Evolutionary conservation across 1,140 invertebrate genomes (phyloP).

Genomic region (Bombus vancouverensis): DNA sequence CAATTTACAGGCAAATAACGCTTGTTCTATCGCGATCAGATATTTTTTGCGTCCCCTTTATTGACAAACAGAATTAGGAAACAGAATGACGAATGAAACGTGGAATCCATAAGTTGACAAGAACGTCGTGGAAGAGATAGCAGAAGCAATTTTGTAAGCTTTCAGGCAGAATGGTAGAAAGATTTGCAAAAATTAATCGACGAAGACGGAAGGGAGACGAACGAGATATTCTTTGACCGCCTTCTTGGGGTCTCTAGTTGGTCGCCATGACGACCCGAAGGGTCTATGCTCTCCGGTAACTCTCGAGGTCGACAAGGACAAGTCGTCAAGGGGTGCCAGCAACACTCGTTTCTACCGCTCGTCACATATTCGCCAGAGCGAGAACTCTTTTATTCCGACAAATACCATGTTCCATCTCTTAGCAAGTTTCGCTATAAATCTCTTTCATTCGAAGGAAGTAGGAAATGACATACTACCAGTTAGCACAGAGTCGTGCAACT

Average conservation of each 20-base stretch:
- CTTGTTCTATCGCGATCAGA: neutral
- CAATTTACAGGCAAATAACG: neutral
- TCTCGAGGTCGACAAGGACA: slow-evolving; percentile 37
- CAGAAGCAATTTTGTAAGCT: neutral
- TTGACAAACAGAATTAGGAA: no score
- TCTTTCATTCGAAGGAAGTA: neutral
- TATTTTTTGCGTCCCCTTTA: no score
- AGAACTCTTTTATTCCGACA: slow-evolving; percentile 9
- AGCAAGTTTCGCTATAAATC: neutral
- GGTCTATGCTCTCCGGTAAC: slow-evolving; percentile 32
- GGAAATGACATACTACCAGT: neutral
- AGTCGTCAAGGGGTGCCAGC: slow-evolving; percentile 17
- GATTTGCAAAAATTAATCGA: slow-evolving; percentile 5
- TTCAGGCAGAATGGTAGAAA: neutral
- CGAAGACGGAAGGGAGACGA: neutral
- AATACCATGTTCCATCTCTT: neutral
- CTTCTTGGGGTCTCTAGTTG: slow-evolving; percentile 18
- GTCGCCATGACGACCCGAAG: slow-evolving; percentile 48
- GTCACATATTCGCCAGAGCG: neutral
- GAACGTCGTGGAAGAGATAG: neutral
- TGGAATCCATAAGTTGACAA: neutral
- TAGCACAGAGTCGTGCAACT: neutral
- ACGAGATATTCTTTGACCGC: slow-evolving; percentile 29
- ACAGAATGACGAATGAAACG: neutral
- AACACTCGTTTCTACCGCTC: slow-evolving; percentile 9